phyloP scores from a whole-genome alignment of 2,113 vertebrate species.

The Haemorhous mexicanus region DNA sequence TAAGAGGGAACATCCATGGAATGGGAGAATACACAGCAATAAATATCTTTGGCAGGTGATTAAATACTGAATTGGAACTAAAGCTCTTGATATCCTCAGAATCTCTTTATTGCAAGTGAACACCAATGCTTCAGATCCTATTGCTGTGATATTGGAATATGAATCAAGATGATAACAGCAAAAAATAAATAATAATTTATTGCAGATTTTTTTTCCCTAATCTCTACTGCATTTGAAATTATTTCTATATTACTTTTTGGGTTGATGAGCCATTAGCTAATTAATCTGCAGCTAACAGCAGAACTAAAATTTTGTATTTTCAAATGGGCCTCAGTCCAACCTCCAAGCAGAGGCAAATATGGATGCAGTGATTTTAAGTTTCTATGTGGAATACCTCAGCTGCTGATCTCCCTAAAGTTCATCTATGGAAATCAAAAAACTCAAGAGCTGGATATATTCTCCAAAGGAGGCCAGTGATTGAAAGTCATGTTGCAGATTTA shows the following conservation, averaged over 20 bases:
- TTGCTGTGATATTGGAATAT: not conserved
- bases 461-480: not conserved
- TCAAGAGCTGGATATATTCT: not conserved
- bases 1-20: not conserved
- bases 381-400: not conserved
- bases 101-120: not conserved
- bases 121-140: not conserved
- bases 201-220: not conserved
- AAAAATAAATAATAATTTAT: not conserved
- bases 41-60: not conserved
- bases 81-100: not conserved
- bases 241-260: not conserved
- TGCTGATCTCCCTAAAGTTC: not conserved
- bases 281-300: not conserved
- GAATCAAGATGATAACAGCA: not conserved
- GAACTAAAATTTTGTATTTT: not conserved
- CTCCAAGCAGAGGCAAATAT: not conserved
- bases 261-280: not conserved
- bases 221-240: not conserved
- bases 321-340: not conserved
- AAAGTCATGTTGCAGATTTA: not conserved
- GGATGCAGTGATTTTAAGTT: not conserved
- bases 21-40: not conserved
- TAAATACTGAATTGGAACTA: not conserved
- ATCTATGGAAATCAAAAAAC: not conserved